phyloP scores from a whole-genome alignment of 2,113 vertebrate species.

The Corythaeola cristata region DNA sequence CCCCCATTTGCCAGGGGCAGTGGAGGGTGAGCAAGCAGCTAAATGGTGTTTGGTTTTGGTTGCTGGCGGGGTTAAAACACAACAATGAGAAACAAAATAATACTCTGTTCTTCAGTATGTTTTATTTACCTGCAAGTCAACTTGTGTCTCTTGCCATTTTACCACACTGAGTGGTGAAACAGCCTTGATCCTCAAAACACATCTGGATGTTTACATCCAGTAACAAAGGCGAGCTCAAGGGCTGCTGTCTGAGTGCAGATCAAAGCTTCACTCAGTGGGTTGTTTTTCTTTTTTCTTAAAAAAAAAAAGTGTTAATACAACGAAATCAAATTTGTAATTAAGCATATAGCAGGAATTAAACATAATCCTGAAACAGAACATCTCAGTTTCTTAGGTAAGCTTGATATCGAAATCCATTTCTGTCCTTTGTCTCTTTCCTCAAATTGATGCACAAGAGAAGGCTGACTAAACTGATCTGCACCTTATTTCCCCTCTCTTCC shows the following conservation, averaged over 20 bases:
- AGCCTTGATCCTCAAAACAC: slow-evolving; percentile 3
- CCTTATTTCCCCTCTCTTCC: background rate
- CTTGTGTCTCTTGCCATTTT: background rate
- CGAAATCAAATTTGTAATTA: background rate
- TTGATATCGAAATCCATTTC: background rate
- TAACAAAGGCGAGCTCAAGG: background rate
- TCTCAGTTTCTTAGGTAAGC: background rate
- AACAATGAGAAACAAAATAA: background rate
- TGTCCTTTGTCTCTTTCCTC: background rate
- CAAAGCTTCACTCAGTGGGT: background rate
- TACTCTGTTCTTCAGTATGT: background rate
- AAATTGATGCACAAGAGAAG: background rate
- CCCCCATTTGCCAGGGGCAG: too few relatives aligned
- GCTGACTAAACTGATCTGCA: background rate
- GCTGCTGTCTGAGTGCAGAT: background rate
- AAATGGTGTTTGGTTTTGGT: too few relatives aligned
- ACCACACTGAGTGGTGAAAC: background rate
- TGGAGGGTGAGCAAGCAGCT: too few relatives aligned
- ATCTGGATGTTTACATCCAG: background rate
- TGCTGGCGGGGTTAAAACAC: too few relatives aligned
- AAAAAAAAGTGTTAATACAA: background rate
- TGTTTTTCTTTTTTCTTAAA: too few relatives aligned
- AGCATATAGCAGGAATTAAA: background rate
- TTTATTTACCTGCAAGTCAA: background rate
- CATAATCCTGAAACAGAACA: background rate